Conservation (phyloP, 2,797 vertebrate genomes). For the Acestrorhynchus altus region DNA sequence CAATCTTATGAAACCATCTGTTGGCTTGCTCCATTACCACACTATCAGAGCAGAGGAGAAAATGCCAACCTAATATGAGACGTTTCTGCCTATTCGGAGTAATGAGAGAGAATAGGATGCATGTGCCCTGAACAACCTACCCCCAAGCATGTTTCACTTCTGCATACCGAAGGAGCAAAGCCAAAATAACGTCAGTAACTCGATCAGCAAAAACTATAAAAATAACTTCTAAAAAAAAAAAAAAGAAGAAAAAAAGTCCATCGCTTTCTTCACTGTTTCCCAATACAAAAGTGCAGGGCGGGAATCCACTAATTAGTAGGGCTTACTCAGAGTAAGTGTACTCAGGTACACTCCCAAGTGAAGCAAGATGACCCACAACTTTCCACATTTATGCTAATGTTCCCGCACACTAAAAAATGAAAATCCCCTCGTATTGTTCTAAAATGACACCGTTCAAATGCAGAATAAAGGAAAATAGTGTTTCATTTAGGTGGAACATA, state of each 20-base stretch:
- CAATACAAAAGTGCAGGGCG: neutral
- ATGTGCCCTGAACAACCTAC: neutral
- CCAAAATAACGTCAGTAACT: neutral
- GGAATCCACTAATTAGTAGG: neutral
- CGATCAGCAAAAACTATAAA: too few species aligned
- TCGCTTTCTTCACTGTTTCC: slow-evolving; percentile 4
- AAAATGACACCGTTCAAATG: too few species aligned
- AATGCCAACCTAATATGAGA: neutral
- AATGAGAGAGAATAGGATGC: neutral
- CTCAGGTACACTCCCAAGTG: neutral
- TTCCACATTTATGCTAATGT: too few species aligned
- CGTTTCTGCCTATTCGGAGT: neutral
- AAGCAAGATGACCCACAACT: neutral
- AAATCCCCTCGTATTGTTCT: too few species aligned
- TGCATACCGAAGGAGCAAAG: neutral
- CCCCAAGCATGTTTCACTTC: neutral
- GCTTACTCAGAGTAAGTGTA: neutral
- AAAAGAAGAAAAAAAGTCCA: neutral
- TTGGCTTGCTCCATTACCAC: neutral
- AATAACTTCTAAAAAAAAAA: neutral
- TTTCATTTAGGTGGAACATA: too few species aligned
- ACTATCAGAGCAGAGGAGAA: neutral
- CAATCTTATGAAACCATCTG: slow-evolving; percentile 14
- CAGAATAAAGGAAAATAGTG: too few species aligned
- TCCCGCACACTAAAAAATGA: too few species aligned